Conservation (phyloP, 2,113 vertebrate species). For the Oncorhynchus masou region DNA sequence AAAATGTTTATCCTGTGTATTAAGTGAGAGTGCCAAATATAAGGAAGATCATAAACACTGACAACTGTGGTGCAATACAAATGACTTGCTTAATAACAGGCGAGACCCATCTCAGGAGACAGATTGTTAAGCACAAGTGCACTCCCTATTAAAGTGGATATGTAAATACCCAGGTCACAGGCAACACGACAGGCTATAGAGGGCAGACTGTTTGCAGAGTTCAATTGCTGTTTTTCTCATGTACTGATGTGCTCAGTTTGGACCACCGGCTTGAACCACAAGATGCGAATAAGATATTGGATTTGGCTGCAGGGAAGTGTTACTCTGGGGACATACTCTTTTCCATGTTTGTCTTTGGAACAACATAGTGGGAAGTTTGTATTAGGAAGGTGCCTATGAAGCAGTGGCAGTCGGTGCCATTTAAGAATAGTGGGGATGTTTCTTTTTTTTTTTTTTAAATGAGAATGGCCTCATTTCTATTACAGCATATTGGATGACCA, state of each 20-base stretch:
- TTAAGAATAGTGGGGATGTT: too few species aligned
- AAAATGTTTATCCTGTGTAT: neutral
- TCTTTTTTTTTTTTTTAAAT: too few species aligned
- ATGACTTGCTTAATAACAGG: neutral
- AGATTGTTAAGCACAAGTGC: neutral
- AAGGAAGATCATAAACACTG: neutral
- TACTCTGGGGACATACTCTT: conserved; percentile 27
- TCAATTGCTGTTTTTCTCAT: conserved; percentile 11
- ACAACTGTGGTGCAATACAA: neutral
- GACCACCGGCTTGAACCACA: conserved; percentile 24
- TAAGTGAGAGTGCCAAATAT: neutral
- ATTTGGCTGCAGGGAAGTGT: conserved; percentile 19
- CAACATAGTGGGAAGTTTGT: neutral
- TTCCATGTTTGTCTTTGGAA: conserved; percentile 33
- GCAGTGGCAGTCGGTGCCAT: too few species aligned
- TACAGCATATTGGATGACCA: neutral
- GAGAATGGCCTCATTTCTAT: neutral
- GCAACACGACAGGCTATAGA: conserved; percentile 11
- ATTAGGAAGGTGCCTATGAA: neutral
- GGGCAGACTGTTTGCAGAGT: neutral
- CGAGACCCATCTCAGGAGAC: neutral
- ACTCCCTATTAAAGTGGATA: neutral
- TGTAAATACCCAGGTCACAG: conserved; percentile 4
- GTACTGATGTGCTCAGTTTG: conserved; percentile 1
- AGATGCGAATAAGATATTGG: conserved; percentile 40